Evolutionary conservation across 2,888 invertebrate genomes (phyloP).

Genomic region (Sinodicranocentrus sp.): DNA sequence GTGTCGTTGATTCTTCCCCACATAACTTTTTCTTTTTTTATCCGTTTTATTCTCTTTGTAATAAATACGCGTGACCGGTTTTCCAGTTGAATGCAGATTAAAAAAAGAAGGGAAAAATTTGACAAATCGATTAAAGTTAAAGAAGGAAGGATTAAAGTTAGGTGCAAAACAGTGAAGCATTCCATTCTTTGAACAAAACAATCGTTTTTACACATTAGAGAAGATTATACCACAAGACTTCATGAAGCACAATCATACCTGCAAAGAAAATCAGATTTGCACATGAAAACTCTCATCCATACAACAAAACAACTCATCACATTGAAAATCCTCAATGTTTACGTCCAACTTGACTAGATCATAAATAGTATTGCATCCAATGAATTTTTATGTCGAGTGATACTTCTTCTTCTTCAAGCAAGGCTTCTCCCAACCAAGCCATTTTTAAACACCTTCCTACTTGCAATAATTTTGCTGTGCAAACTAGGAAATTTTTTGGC

Average conservation of each 20-base stretch:
- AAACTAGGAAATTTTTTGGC: conserved; percentile 57
- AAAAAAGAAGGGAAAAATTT: conserved; percentile 13
- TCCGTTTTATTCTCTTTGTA: conserved; percentile 13
- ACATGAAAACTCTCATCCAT: not conserved
- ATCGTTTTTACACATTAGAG: too few relatives aligned
- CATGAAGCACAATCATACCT: not conserved
- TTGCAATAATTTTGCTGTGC: conserved; percentile 45
- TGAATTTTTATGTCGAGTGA: conserved; percentile 76
- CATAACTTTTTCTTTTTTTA: conserved; percentile 40
- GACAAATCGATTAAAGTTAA: conserved; percentile 28
- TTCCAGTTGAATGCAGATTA: conserved; percentile 54
- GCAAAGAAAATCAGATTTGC: conserved; percentile 25
- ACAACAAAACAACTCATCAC: conserved; percentile 53
- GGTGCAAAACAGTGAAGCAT: not conserved
- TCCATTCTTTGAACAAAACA: not conserved
- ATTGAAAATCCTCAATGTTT: conserved; percentile 74
- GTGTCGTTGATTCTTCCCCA: conserved; percentile 36
- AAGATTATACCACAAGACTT: too few relatives aligned
- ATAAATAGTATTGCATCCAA: conserved; percentile 75
- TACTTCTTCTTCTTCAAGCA: conserved; percentile 23
- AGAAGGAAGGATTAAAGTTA: not conserved
- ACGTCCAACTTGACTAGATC: conserved; percentile 73
- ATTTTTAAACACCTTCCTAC: not conserved
- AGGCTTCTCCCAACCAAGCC: not conserved
- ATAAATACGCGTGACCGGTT: conserved; percentile 43